Conservation (phyloP, 2,113 vertebrate genomes). For the Centropus bengalensis region DNA sequence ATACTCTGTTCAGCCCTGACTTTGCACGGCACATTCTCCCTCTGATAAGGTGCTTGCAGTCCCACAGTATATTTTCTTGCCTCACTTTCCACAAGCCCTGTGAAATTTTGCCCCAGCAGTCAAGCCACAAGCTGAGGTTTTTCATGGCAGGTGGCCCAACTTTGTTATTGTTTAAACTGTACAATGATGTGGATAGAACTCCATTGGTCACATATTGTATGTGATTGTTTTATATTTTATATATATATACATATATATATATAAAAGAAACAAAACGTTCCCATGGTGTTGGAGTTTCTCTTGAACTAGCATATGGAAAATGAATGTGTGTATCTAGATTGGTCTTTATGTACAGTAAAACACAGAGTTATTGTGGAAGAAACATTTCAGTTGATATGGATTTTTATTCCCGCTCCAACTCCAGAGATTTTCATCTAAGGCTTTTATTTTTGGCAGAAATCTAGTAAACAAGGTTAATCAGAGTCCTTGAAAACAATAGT, state of each 20-base stretch:
- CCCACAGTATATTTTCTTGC: slow-evolving; percentile 18
- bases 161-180: slow-evolving; percentile 9
- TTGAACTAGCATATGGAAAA: background rate
- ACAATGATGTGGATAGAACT: background rate
- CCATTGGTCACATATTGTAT: slow-evolving; percentile 16
- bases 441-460: background rate
- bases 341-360: background rate
- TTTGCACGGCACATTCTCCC: slow-evolving; percentile 21
- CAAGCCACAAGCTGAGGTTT: background rate
- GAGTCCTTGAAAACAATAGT: background rate
- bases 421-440: background rate
- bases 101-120: slow-evolving; percentile 48
- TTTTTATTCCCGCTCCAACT: background rate
- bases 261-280: background rate
- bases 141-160: slow-evolving; percentile 39
- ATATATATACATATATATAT: too few relatives aligned
- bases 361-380: background rate
- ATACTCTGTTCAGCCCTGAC: slow-evolving; percentile 10
- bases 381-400: background rate
- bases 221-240: too few relatives aligned
- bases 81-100: background rate
- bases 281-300: background rate
- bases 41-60: background rate
- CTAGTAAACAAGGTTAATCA: background rate
- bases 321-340: background rate